A percentile compares a stretch with the other conserved stretches of the same genome.
These are phyloP conservation scores for Serrognathus titanus DNA, from an alignment of 2,888 invertebrate genomes.

Conservation along the genomic window DNA sequence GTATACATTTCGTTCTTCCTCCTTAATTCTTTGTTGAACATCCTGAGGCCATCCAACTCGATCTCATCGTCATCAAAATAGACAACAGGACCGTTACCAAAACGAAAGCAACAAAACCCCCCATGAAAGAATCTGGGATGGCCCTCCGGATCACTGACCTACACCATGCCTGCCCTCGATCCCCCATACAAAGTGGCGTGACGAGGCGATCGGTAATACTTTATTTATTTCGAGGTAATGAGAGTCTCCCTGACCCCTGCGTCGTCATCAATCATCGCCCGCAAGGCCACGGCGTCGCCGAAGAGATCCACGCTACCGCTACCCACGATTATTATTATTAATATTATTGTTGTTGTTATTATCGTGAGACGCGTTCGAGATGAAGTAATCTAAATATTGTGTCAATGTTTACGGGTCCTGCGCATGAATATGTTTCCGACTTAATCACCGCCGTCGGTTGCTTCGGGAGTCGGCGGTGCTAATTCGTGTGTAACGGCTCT, in stretches of 20 bases:
- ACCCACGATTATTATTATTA: too few relatives aligned
- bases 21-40: background rate
- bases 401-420: too few relatives aligned
- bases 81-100: slow-evolving; percentile 18
- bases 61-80: slow-evolving; percentile 22
- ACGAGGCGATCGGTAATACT: slow-evolving; percentile 20
- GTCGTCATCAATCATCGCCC: slow-evolving; percentile 18
- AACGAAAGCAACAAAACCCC: slow-evolving; percentile 10
- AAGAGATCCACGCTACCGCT: background rate
- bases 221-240: slow-evolving; percentile 17
- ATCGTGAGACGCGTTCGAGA: too few relatives aligned
- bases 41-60: slow-evolving; percentile 20
- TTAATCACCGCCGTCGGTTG: too few relatives aligned
- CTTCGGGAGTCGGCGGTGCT: too few relatives aligned
- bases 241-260: slow-evolving; percentile 19
- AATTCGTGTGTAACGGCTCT: too few relatives aligned
- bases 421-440: too few relatives aligned
- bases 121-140: slow-evolving; percentile 6
- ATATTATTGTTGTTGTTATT: too few relatives aligned
- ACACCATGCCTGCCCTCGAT: slow-evolving; percentile 20
- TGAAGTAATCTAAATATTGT: too few relatives aligned
- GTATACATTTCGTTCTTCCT: background rate
- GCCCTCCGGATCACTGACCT: slow-evolving; percentile 25
- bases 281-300: slow-evolving; percentile 7
- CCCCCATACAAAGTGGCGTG: slow-evolving; percentile 21